Conservation (phyloP, 2,888 invertebrate genomes). For the Beris chalybata region DNA sequence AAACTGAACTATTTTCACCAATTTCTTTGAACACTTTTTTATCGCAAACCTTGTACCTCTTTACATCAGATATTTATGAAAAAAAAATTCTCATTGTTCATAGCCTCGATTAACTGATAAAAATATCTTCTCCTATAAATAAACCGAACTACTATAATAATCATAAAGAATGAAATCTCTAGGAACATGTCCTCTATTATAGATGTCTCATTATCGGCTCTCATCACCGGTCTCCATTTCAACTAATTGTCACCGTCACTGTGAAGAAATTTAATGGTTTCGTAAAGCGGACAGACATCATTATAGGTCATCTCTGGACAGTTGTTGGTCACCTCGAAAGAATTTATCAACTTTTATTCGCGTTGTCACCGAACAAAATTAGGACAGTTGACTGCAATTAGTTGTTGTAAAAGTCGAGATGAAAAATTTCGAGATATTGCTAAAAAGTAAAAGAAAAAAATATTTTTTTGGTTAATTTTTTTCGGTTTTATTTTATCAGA, state of each 20-base stretch:
- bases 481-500: no score
- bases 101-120: no score
- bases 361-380: conserved; percentile 4
- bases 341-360: conserved; percentile 9
- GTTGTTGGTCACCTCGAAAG: conserved; percentile 6
- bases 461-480: background rate
- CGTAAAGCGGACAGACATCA: background rate
- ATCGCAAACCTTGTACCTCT: no score
- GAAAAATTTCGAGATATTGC: conserved; percentile 3
- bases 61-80: no score
- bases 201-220: conserved; percentile 14
- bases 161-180: no score
- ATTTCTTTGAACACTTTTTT: no score
- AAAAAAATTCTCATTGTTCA: no score
- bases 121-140: no score
- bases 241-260: conserved; percentile 6
- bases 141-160: no score
- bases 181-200: background rate
- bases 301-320: conserved; percentile 7
- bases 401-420: conserved; percentile 8
- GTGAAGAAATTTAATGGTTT: background rate
- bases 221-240: conserved; percentile 9
- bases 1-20: no score
- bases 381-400: conserved; percentile 16
- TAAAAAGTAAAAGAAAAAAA: background rate